These are phyloP conservation scores for Tamias sibiricus DNA, from an alignment of 2,113 vertebrate genomes.

Conservation along the genomic window DNA sequence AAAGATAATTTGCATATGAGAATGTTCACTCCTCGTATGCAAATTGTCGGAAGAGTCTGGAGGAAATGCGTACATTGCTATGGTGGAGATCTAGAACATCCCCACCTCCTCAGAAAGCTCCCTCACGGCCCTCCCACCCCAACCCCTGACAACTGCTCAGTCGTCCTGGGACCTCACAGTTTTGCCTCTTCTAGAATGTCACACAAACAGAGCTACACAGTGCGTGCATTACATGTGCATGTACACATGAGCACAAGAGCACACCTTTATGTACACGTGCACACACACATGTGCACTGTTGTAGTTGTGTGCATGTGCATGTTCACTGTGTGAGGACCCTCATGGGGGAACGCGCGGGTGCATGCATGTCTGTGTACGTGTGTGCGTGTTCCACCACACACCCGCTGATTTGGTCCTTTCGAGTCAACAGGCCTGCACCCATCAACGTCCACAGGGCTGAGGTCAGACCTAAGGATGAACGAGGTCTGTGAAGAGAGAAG, in stretches of 20 bases:
- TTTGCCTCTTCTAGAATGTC: neutral
- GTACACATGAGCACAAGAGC: no score
- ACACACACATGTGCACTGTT: no score
- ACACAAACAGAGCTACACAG: neutral
- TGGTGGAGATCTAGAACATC: neutral
- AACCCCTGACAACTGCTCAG: neutral
- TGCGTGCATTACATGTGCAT: no score
- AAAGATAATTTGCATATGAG: neutral
- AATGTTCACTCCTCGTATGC: neutral
- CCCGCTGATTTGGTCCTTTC: neutral
- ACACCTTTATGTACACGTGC: accelerated
- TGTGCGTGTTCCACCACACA: neutral
- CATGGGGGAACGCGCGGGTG: no score
- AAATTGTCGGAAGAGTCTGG: no score
- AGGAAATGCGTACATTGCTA: no score
- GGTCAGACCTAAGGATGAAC: no score
- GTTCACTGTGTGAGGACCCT: no score
- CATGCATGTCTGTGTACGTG: accelerated
- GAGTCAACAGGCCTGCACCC: neutral
- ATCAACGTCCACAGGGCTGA: neutral
- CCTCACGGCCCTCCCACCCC: no score
- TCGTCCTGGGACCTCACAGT: neutral
- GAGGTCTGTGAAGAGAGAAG: no score
- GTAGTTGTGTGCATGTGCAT: neutral
- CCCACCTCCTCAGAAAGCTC: no score